Evolutionary conservation across 2,797 vertebrate species (phyloP).

Genomic region (Clarias platycephalus): DNA sequence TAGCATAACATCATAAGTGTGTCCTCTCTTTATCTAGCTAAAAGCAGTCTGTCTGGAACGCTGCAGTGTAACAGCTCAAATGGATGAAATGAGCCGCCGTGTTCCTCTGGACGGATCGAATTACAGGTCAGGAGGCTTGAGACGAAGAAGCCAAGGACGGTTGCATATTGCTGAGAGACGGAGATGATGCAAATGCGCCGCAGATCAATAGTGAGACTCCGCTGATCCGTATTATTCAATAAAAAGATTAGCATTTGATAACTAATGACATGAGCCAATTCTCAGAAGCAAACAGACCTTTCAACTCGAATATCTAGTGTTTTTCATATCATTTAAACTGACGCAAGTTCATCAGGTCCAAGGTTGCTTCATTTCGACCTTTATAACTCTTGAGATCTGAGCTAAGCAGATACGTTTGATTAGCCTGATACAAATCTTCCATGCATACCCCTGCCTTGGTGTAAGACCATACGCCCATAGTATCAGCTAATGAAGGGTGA

Average conservation of each 20-base stretch:
- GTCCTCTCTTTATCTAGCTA: background rate
- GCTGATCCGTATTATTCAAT: too few relatives aligned
- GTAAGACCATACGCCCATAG: background rate
- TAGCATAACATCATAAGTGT: background rate
- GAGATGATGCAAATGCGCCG: background rate
- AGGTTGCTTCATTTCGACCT: background rate
- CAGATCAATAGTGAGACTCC: background rate
- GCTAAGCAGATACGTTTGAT: background rate
- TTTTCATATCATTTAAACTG: background rate
- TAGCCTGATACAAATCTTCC: background rate
- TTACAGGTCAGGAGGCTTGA: conserved; percentile 25
- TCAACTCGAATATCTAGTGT: background rate
- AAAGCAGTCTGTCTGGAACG: background rate
- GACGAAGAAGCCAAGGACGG: background rate
- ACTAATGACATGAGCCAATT: too few relatives aligned
- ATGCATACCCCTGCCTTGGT: background rate
- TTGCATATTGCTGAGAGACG: conserved; percentile 1
- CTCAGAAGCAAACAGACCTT: background rate
- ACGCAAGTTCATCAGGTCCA: background rate
- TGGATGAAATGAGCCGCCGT: background rate
- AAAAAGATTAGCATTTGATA: conserved; percentile 2
- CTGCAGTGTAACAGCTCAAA: background rate
- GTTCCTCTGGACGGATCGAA: conserved; percentile 19
- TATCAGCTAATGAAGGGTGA: conserved; percentile 37
- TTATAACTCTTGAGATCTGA: background rate